Conservation (phyloP, 2,797 vertebrate genomes). For the Phrynocephalus vlangalii region DNA sequence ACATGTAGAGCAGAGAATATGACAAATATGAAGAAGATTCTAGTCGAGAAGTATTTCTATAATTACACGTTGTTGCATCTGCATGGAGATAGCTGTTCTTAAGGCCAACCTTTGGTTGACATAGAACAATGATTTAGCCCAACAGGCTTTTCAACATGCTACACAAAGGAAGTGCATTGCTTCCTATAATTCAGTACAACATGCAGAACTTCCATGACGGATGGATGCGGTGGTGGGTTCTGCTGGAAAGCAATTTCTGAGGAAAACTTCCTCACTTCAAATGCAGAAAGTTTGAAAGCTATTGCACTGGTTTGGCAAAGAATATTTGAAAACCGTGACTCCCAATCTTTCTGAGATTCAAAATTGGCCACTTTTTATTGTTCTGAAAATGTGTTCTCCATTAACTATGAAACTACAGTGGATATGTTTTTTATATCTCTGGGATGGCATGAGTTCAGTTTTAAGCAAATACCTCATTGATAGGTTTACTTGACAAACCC, state of each 20-base stretch:
- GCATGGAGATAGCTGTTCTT: too few relatives aligned
- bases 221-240: not conserved
- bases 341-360: not conserved
- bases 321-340: not conserved
- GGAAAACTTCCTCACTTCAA: not conserved
- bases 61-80: too few relatives aligned
- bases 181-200: not conserved
- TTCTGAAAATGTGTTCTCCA: too few relatives aligned
- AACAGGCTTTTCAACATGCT: not conserved
- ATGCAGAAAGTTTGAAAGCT: not conserved
- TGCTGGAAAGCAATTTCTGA: not conserved
- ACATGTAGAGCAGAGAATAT: not conserved
- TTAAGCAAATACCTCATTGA: too few relatives aligned
- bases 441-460: too few relatives aligned
- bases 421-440: too few relatives aligned
- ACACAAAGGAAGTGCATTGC: not conserved
- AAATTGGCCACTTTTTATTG: not conserved
- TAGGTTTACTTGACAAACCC: too few relatives aligned
- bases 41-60: not conserved
- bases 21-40: not conserved
- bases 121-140: too few relatives aligned
- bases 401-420: too few relatives aligned
- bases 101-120: too few relatives aligned
- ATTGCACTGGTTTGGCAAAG: not conserved
- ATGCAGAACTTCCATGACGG: not conserved